Evolutionary conservation across 2,113 vertebrate genomes (phyloP).

Genomic region (Corvus cornix): DNA sequence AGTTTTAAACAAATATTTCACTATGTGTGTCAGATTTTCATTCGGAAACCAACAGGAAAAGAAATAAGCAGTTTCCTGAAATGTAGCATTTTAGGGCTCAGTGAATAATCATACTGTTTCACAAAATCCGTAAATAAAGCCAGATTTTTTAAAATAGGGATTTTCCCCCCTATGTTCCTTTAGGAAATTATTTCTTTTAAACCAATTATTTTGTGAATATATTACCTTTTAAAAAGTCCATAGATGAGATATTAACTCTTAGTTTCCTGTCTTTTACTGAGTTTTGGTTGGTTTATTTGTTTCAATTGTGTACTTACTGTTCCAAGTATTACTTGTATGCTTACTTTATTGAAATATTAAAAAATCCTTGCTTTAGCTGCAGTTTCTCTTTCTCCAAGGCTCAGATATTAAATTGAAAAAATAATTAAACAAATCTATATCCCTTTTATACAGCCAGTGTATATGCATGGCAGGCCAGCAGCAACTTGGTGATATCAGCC

Average conservation of each 20-base stretch:
- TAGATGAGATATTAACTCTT: neutral
- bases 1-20: conserved; percentile 23
- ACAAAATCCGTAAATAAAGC: neutral
- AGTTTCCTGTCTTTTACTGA: neutral
- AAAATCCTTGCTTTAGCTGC: neutral
- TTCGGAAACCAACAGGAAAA: neutral
- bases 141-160: neutral
- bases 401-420: neutral
- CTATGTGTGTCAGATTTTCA: neutral
- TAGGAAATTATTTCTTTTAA: neutral
- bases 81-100: neutral
- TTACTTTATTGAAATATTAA: neutral
- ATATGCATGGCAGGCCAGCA: neutral
- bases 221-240: neutral
- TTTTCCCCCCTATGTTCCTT: neutral
- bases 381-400: neutral
- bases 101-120: neutral
- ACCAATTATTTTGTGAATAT: fast-evolving
- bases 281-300: neutral
- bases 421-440: neutral
- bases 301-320: neutral
- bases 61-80: neutral
- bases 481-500: neutral
- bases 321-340: neutral
- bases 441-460: neutral